Evolutionary conservation across 2,113 vertebrate species (phyloP), one percentile per base, ranked within the genome.

Genomic region (Irena cyanogastra): DNA sequence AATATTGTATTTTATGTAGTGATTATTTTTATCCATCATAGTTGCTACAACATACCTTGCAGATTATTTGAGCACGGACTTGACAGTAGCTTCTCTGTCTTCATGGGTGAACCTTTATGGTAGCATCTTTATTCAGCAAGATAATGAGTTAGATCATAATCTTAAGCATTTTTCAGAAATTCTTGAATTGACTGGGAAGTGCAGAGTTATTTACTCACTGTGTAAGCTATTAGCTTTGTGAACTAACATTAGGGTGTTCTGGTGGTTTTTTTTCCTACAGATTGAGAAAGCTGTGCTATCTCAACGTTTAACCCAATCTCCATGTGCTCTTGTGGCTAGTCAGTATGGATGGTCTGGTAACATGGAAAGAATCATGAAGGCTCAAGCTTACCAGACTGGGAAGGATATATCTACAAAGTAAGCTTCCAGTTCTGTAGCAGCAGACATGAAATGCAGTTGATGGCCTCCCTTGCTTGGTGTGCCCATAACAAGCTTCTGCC

Each of bases 291-390:
- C 99, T 6, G 90, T 99, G 56, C 94, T 99, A 3, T 99, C 99
- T 39, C 99, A 99, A 95, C 99, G 99, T 66, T 97, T 99, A 76
- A 99, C 99, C 3, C 97, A 99, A 50, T 99, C 99, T 22, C 99
- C 99, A 0, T 99, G 99, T 76, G 99, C 99, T 52, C 97, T 99
- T 65, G 99, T 99, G 74, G 99, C 99, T 78, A 99, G 99, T 97
- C 99, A 99, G 96, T 99, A 99, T 5, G 99, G 99, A 57, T 99
- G 99, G 99, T 99, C 99, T 88, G 99, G 99, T 85, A 99, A 99
- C 97, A 99, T 99, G 99, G 99, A 99, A 96, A 98, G 99, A 89
- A 99, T 99, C 95, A 99, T 99, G 99, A 99, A 99, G 95, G 99
- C 99, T 47, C 99, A 99, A 68, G 99, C 99, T 7, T 99, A 99